Evolutionary conservation across 2,888 invertebrate species (phyloP), one percentile per base, ranked within the genome.

Genomic region (Amblyjoppa proteus): DNA sequence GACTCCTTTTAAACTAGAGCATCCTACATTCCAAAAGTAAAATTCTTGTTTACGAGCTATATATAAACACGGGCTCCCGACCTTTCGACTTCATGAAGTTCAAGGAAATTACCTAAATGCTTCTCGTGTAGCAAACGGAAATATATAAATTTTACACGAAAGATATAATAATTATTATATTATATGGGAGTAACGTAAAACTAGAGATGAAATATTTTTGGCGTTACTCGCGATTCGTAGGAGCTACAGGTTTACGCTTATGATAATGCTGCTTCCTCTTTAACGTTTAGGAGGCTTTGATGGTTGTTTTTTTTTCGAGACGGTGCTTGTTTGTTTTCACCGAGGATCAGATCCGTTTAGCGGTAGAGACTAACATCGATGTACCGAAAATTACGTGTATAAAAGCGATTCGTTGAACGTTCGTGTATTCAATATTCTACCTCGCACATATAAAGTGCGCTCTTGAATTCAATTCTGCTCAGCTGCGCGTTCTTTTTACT

Each of bases 21-120:
- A 89, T 88, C 91, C 90, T 91, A 93, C 93, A 94, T 94, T 94
- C 93, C 93, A 93, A 87, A 58, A 76, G 69, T 77, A 76, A 91
- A 90, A 89, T 89, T 92, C 88, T 88, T 86, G 83, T 85, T 88
- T 87, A 80, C 75, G 68, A 81, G 78, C n/a, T 16, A 34, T 64
- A 34, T 64, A 87, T 82, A 58, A 81, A 73, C 80, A 68, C 71
- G 80, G 82, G 74, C 84, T 87, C 74, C 61, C 74, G 38, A 53
- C 16, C 49, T 79, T 71, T 81, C 28, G 61, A 71, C 81, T 58
- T 75, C 45, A 28, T 78, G 34, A 58, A 76, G 70, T 70, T 11
- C 11, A 64, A 75, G 49, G 38, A 78, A 64, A 78, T 34, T 68
- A 58, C 73, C 81, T 56, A 82, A 77, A 76, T 69, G 69, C 61